Conservation (phyloP, 2,113 vertebrate genomes). For the Albula goreensis region DNA sequence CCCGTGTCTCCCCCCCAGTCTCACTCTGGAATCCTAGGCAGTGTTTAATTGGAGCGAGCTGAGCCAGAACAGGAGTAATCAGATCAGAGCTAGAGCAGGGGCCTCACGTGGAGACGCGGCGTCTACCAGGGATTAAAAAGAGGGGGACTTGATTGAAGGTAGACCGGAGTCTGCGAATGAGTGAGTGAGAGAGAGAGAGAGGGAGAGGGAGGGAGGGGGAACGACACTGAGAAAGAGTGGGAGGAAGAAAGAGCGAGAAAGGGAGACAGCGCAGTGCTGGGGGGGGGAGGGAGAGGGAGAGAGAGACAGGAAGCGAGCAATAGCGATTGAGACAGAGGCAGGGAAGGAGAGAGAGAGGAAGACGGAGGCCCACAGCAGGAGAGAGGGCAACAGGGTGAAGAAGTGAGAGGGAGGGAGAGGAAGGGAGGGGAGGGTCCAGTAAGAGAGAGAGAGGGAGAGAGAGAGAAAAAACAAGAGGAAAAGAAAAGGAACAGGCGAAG, state of each 20-base stretch:
- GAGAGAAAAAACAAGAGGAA: background rate
- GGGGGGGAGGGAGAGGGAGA: conserved; percentile 31
- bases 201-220: background rate
- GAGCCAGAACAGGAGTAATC: conserved; percentile 67
- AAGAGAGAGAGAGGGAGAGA: background rate
- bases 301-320: conserved; percentile 37
- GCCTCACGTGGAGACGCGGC: conserved; percentile 56
- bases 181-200: conserved; percentile 20
- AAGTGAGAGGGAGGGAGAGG: conserved; percentile 11
- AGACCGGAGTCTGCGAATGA: conserved; percentile 44
- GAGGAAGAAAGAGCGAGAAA: conserved; percentile 21
- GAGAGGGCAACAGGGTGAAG: conserved; percentile 29
- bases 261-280: background rate
- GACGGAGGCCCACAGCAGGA: conserved; percentile 38
- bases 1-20: background rate
- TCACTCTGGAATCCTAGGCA: conserved; percentile 61
- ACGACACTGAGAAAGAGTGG: background rate
- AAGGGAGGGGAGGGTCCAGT: conserved; percentile 29
- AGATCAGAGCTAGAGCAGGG: conserved; percentile 60
- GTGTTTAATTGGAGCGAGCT: conserved; percentile 69
- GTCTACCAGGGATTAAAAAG: conserved; percentile 64
- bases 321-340: conserved; percentile 43
- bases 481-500: background rate
- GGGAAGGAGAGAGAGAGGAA: conserved; percentile 51
- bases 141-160: conserved; percentile 62